phyloP scores from a whole-genome alignment of 2,797 vertebrate genomes.

The Neosilurus hyrtlii region DNA sequence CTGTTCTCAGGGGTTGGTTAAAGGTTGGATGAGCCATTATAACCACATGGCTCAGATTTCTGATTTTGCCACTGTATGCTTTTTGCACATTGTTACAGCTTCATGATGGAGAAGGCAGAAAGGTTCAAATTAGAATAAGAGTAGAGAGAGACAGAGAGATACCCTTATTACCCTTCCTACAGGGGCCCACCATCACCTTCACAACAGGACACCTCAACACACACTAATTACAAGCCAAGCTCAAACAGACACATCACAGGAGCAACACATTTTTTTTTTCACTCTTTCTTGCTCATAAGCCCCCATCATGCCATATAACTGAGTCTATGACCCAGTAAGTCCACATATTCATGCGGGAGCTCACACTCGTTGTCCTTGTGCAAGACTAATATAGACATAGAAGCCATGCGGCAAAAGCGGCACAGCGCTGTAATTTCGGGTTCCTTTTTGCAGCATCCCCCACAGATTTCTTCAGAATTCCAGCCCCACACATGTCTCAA shows the following conservation, averaged over 20 bases:
- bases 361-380: conserved; percentile 37
- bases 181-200: conserved; percentile 47
- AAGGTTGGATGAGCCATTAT: no score
- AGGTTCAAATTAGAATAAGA: conserved; percentile 30
- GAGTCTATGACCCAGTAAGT: conserved; percentile 40
- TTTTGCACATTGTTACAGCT: background rate
- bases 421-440: conserved; percentile 30
- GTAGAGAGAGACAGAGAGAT: conserved; percentile 14
- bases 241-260: conserved; percentile 27
- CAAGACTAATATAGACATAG: conserved; percentile 25
- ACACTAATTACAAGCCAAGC: conserved; percentile 46
- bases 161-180: conserved; percentile 43
- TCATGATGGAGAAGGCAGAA: conserved; percentile 5
- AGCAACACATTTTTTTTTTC: conserved; percentile 17
- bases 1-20: no score
- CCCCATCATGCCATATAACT: conserved; percentile 6
- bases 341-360: conserved; percentile 6
- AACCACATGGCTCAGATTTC: background rate
- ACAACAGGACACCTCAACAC: conserved; percentile 45
- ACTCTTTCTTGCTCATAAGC: conserved; percentile 7
- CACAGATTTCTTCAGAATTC: conserved; percentile 26
- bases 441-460: conserved; percentile 9
- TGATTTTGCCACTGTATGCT: background rate
- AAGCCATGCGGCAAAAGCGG: background rate
- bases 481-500: conserved; percentile 32